Evolutionary conservation across 2,888 invertebrate species (phyloP), one percentile per base, ranked within the genome.

Genomic region (Heliconius cydno): DNA sequence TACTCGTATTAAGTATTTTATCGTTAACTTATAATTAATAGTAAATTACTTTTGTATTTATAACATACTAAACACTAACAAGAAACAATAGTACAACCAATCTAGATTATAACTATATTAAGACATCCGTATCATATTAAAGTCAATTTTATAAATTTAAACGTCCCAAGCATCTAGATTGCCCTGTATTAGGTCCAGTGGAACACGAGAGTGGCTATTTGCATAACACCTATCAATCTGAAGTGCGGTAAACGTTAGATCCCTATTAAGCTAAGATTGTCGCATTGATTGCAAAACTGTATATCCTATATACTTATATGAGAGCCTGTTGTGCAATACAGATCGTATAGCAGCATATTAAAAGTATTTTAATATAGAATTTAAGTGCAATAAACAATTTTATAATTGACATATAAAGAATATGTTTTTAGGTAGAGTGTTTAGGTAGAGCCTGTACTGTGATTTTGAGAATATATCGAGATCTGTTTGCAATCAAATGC

Each of bases 221-320:
- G 83, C 83, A 83, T 83, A 83, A 83, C 82, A 81, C 83, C 83
- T 79, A 78, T 81, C 76, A 80, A 81, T 79, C 81, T 82, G 78
- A 81, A 79, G 76, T 80, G 81, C 73, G 79, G 79, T 75, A 68
- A 79, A 80, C 80, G 81, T 78, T 66, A 80, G 79, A 68, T 67
- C 71, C 60, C 72, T 79, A 77, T 81, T 75, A 81, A 76, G 73
- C 60, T 70, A 76, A 81, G 78, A 80, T 78, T 80, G 79, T 72
- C 65, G 41, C 57, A 70, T 65, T 77, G 76, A 79, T 81, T 57
- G 66, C 68, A 73, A 76, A 81, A 81, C 76, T 76, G 70, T 28
- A 68, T 79, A 65, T 46, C 73, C 41, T 30, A 30, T 30, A 30
- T 30, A 72, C 28, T 46, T 71, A 34, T 28, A 30, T 19, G 30